Evolutionary conservation across 2,888 invertebrate genomes (phyloP).

Genomic region (Artemia sinica): DNA sequence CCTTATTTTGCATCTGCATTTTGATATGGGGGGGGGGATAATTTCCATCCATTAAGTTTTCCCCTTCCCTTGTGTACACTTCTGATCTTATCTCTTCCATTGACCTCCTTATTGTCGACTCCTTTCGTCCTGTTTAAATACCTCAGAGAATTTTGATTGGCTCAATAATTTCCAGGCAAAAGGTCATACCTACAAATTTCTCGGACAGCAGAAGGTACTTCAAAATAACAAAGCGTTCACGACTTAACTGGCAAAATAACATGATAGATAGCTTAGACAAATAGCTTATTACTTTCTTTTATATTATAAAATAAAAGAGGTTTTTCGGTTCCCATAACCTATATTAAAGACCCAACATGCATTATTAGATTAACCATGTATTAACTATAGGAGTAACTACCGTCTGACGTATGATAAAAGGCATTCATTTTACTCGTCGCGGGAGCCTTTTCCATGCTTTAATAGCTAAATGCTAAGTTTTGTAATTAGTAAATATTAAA

Average conservation of each 20-base stretch:
- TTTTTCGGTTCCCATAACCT: slow-evolving; percentile 9
- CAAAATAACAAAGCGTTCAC: too few relatives aligned
- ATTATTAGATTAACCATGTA: slow-evolving; percentile 14
- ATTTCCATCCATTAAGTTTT: too few relatives aligned
- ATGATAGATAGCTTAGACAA: slow-evolving; percentile 5
- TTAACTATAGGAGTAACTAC: neutral
- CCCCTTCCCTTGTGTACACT: too few relatives aligned
- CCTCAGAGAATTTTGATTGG: too few relatives aligned
- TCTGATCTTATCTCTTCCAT: too few relatives aligned
- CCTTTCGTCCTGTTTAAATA: too few relatives aligned
- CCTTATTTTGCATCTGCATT: too few relatives aligned
- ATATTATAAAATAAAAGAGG: slow-evolving; percentile 1
- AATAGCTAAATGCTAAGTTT: slow-evolving; percentile 13
- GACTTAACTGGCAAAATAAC: neutral
- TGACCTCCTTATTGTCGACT: too few relatives aligned
- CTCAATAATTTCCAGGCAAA: too few relatives aligned
- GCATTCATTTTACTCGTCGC: neutral
- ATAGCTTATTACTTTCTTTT: slow-evolving; percentile 5
- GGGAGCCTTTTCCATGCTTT: slow-evolving; percentile 13
- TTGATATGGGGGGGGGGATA: too few relatives aligned
- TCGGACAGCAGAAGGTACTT: too few relatives aligned
- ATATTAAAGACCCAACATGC: slow-evolving; percentile 10
- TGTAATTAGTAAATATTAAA: slow-evolving; percentile 11
- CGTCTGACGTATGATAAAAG: slow-evolving; percentile 12
- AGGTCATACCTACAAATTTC: too few relatives aligned